Evolutionary conservation across 2,888 invertebrate species (phyloP).

Genomic region (Luperina testacea): DNA sequence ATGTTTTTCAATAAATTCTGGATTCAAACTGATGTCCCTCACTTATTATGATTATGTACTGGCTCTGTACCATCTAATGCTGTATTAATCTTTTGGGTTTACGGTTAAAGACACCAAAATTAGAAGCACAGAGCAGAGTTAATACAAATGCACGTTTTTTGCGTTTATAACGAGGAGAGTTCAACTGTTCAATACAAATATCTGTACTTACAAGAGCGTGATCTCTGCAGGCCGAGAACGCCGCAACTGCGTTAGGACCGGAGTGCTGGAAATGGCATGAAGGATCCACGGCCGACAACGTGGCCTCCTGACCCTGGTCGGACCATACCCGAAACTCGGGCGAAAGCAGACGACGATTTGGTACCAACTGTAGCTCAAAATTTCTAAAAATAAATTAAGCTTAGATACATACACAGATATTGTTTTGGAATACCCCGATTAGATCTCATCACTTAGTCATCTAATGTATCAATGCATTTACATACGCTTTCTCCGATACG

Average conservation of each 20-base stretch:
- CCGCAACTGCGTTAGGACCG: constrained; percentile 90
- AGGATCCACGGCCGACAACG: constrained; percentile 79
- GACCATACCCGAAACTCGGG: constrained; percentile 91
- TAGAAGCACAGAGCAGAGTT: background rate
- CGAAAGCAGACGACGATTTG: constrained; percentile 91
- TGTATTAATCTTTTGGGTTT: background rate
- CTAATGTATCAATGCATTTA: constrained; percentile 44
- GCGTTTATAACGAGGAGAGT: background rate
- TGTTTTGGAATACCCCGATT: constrained; percentile 17
- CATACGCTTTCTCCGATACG: constrained; percentile 44
- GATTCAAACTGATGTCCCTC: background rate
- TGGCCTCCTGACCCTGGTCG: constrained; percentile 81
- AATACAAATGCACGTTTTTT: background rate
- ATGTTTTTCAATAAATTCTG: background rate
- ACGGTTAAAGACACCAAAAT: background rate
- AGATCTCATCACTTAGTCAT: constrained; percentile 29
- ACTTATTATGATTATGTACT: background rate
- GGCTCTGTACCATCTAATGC: background rate
- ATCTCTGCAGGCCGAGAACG: constrained; percentile 92
- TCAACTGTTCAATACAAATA: background rate
- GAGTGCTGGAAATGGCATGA: constrained; percentile 92
- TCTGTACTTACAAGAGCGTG: constrained; percentile 90
- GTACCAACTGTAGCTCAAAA: constrained; percentile 91
- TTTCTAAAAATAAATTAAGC: constrained; percentile 80
- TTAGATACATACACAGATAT: constrained; percentile 20